Evolutionary conservation across 1,140 invertebrate genomes (phyloP).

Genomic region (Oryzaephilus surinamensis): DNA sequence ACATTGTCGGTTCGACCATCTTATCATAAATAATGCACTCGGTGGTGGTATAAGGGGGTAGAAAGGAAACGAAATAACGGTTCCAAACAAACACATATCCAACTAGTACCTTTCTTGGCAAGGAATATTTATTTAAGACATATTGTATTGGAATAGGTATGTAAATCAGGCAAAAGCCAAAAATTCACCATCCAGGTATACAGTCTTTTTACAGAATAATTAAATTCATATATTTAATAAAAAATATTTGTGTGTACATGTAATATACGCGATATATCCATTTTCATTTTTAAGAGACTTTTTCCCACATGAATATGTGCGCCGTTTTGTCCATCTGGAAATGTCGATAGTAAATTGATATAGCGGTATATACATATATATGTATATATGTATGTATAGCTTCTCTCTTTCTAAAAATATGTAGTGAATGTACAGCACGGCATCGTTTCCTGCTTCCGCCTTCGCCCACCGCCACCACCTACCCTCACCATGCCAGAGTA

Average conservation of each 20-base stretch:
- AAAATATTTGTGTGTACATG: not conserved
- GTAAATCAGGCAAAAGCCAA: too few relatives aligned
- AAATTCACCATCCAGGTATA: too few relatives aligned
- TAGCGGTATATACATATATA: too few relatives aligned
- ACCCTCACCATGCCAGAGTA: slow-evolving; percentile 13
- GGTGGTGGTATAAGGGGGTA: slow-evolving; percentile 1
- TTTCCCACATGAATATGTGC: not conserved
- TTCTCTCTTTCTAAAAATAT: too few relatives aligned
- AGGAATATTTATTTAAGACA: too few relatives aligned
- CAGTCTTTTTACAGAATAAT: not conserved
- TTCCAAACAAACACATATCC: not conserved
- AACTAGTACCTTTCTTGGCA: not conserved
- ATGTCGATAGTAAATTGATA: slow-evolving; percentile 19
- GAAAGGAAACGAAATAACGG: not conserved
- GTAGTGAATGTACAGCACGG: too few relatives aligned
- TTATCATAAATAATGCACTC: slow-evolving; percentile 30
- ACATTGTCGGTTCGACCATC: slow-evolving; percentile 20
- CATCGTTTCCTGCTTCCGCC: slow-evolving; percentile 2
- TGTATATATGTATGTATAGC: too few relatives aligned
- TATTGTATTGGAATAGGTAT: too few relatives aligned
- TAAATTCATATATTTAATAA: slow-evolving; percentile 1
- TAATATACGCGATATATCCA: not conserved
- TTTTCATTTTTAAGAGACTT: slow-evolving; percentile 2
- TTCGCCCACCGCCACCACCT: too few relatives aligned
- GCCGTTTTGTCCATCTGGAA: slow-evolving; percentile 3